Evolutionary conservation across 2,888 invertebrate species (phyloP), one percentile per base, ranked within the genome.

Genomic region (Corbicula japonica): DNA sequence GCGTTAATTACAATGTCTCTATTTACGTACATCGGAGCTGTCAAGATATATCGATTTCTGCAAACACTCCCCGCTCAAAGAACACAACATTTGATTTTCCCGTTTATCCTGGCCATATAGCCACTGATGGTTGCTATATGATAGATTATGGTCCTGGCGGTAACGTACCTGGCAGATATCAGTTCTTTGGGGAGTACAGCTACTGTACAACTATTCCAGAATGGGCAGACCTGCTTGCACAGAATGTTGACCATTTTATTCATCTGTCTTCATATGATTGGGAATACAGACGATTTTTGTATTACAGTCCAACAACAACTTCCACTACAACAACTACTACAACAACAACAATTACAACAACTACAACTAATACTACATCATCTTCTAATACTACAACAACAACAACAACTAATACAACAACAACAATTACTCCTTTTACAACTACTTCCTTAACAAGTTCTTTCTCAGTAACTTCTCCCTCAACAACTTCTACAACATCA

Each of bases 51-150:
- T 50, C 78, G 4, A 68, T 86, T 15, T 84, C 75, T n/a, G 48
- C 66, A 23, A 71, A 78, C 26, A 75, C 68, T 10, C 86, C 86
- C 2, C 72, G 78, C 21, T 48, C 79, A 2, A 76, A 76, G 58
- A 86, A 85, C 48, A 73, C 80, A 46, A 79, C 84, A 23, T 83
- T 83, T 62, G 32, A 63, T 10, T 85, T 72, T 35, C 70, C 68
- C 12, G 58, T 86, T 30, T 71, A 76, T 34, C 82, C 80, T 23
- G 86, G 86, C 1, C 73, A 65, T 12, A 74, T 85, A 50, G 86
- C 82, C 3, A 78, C 84, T 30, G 83, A 86, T 63, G 84, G 73
- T 6, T 86, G 86, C 50, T 86, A 86, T 52, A 69, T 80, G 61
- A 72, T 86, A 30, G 82, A 85, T 48, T 83, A 81, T 66, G 65